Base-by-base conservation (phyloP, 92 coral and sea anemone genomes). In the Zoanthus sansibaricus region DNA sequence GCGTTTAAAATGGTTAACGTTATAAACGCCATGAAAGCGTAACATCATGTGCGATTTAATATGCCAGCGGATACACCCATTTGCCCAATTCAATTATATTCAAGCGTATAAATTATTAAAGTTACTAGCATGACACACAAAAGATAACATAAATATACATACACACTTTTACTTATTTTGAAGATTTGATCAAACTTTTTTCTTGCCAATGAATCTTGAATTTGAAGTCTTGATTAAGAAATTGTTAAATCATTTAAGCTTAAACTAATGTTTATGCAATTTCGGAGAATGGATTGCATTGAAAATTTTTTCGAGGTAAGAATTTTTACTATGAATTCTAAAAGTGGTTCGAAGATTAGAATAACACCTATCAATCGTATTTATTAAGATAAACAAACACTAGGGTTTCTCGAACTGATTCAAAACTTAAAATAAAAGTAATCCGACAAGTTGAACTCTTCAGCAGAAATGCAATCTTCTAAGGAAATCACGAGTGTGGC, bases 11-110 rank as follows among this genome's bases (percentile, higher is more conserved):
- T 64, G 59, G 84, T 79, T 25, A 79, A 61, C 61, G 72, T 79
- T 7, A 61, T 79, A 5, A 79, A 59, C 18, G 84, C 84, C 18
- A 62, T 79, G 84, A 79, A 79, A 46, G 73, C 74, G 59, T 79
- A 37, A 76, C 7, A 10, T 16, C 30, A 17, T 62, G n/a, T 17
- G 33, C 11, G 20, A 1, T 5, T 14, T 21, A 30, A 45, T 37
- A 5, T 51, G 45, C 5, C 10, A 15, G 14, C 45, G 55, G 21
- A 5, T 73, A 42, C 46, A 44, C 9, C 58, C 7, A 3, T 62
- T 18, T 70, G 44, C 30, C 9, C 16, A 17, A 1, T 70, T 62
- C 25, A 30, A 0, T 70, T 30, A 9, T 9, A 30, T 70, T 16
- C 74, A 70, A 37, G 30, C 74, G 30, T 70, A 70, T 8, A 8